Conservation (phyloP, 2,113 vertebrate species). For the Trogon surrucura region DNA sequence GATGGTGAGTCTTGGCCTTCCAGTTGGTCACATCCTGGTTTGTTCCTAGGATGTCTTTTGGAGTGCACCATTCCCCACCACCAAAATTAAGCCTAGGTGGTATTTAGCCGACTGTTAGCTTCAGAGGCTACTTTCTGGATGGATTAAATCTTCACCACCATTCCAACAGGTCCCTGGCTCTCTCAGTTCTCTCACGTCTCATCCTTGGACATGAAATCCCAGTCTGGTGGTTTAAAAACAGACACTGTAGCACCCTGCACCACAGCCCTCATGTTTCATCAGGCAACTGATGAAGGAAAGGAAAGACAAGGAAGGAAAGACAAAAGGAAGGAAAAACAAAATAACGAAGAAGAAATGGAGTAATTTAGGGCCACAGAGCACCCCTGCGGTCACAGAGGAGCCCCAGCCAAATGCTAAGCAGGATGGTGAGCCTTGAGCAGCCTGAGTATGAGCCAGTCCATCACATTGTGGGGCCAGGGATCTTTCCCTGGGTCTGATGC, state of each 20-base stretch:
- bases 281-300: background rate
- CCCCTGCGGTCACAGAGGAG: background rate
- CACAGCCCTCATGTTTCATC: background rate
- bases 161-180: background rate
- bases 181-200: background rate
- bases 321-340: no score
- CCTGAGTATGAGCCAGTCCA: background rate
- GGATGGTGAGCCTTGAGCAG: background rate
- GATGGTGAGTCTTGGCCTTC: background rate
- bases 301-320: background rate
- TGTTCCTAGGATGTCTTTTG: background rate
- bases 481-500: background rate
- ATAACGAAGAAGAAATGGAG: background rate
- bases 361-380: background rate
- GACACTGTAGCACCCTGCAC: background rate
- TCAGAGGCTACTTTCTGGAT: background rate
- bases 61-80: background rate
- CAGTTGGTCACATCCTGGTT: background rate
- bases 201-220: background rate
- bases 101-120: background rate
- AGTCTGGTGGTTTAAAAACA: background rate
- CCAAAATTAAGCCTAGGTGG: background rate
- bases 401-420: background rate
- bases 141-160: background rate
- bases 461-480: accelerated